These are phyloP conservation scores for Alethe diademata DNA, from an alignment of 2,113 vertebrate genomes.

Conservation along the genomic window DNA sequence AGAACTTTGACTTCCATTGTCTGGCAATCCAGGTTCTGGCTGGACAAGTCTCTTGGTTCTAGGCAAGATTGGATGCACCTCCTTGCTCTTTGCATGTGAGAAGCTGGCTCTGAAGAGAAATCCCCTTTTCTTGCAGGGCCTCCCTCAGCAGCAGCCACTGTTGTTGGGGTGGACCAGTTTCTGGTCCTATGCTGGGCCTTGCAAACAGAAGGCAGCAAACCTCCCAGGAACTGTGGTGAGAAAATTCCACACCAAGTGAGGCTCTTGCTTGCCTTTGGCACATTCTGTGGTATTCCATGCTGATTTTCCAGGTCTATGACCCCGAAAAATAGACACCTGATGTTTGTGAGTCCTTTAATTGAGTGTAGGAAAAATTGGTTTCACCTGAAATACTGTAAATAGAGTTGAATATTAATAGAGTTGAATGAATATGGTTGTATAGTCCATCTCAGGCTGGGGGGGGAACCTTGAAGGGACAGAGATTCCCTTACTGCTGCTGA, in stretches of 20 bases:
- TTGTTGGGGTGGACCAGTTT: neutral
- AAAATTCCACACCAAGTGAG: neutral
- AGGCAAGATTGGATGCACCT: neutral
- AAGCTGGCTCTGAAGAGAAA: neutral
- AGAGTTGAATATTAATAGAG: neutral
- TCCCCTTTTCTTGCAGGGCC: neutral
- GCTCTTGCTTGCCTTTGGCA: neutral
- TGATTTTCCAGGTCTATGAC: neutral
- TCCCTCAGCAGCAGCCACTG: neutral
- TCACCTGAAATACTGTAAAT: neutral
- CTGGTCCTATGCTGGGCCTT: neutral
- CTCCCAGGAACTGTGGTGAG: fast-evolving
- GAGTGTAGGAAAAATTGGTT: neutral
- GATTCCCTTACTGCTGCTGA: neutral
- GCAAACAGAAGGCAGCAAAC: neutral
- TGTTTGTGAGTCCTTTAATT: neutral
- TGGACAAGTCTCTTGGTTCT: neutral
- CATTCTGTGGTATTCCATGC: neutral
- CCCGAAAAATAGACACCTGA: neutral
- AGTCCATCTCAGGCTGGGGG: neutral
- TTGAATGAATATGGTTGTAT: neutral
- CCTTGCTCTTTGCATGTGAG: neutral
- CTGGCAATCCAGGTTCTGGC: neutral
- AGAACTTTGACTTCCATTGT: neutral
- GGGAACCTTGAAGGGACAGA: neutral